Evolutionary conservation across 2,113 vertebrate genomes (phyloP), one percentile per base, ranked within the genome.

Genomic region (Galbula dea): DNA sequence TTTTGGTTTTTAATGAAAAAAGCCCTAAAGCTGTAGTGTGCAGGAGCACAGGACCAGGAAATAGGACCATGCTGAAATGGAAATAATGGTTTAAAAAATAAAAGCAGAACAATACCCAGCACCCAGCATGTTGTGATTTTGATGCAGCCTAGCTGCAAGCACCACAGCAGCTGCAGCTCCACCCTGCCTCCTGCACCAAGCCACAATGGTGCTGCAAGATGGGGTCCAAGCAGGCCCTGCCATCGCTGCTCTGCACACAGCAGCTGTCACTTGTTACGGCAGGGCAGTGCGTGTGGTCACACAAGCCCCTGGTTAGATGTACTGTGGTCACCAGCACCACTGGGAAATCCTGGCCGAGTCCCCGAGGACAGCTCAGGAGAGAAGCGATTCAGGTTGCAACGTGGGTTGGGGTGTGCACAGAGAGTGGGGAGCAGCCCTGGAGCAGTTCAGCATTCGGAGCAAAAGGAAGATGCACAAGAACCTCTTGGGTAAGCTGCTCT

Each of bases 311-410:
- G 0, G 4, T 36, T 34, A 27, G 39, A 37, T 0, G 5, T 30
- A 37, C 34, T 0, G 1, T 1, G 39, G 59, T 32, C 77, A 41
- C 43, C 0, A 0, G 46, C 15, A 30, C 21, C 0, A 4, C 29
- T 0, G 1, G 9, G 12, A 6, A 30, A 48, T 45, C 5, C 26
- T 21, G 54, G 10, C 39, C 1, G 0, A 22, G 23, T 19, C 10
- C 34, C 2, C 7, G 7, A 12, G 59, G 18, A 11, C 18, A 49
- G 46, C 16, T 37, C 3, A 6, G 37, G 24, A 32, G 26, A 51
- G 58, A 32, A 63, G 62, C 48, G 48, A 11, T 58, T 12, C 0
- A 0, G 49, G 6, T 36, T 32, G 72, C 1, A 0, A 6, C 1
- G 3, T 9, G 43, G 55, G 29, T 26, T 12, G 3, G 46, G 23